These are phyloP conservation scores for Holothuria scabra DNA, from an alignment of 53 echinoderm and acorn worm genomes.

Conservation along the genomic window DNA sequence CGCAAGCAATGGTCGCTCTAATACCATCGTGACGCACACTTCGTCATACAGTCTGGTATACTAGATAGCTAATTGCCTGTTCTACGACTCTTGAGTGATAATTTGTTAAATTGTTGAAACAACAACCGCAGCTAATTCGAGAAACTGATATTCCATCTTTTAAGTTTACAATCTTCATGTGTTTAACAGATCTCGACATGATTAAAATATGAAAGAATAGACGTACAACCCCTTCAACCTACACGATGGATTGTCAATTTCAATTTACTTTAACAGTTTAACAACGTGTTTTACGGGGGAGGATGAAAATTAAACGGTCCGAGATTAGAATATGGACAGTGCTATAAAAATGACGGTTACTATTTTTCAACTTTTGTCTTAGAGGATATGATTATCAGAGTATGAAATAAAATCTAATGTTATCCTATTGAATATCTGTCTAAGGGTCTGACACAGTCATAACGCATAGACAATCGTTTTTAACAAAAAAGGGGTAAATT, in stretches of 20 bases:
- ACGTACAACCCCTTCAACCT: slow-evolving; percentile 9
- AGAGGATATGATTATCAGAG: too few species aligned
- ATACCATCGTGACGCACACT: slow-evolving; percentile 33
- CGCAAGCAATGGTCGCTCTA: slow-evolving; percentile 10
- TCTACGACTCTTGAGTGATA: slow-evolving; percentile 28
- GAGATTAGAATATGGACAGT: too few species aligned
- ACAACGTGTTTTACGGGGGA: too few species aligned
- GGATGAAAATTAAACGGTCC: too few species aligned
- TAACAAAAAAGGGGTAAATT: too few species aligned
- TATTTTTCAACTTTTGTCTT: too few species aligned
- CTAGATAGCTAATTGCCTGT: slow-evolving; percentile 30
- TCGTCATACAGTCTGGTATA: slow-evolving; percentile 6
- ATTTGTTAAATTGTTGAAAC: slow-evolving; percentile 44
- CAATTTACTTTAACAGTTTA: slow-evolving; percentile 31
- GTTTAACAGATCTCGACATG: slow-evolving; percentile 44
- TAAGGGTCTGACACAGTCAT: too few species aligned
- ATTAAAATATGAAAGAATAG: slow-evolving; percentile 37
- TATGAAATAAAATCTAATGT: too few species aligned
- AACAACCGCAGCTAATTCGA: slow-evolving; percentile 32
- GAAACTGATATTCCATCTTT: slow-evolving; percentile 43
- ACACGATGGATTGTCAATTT: slow-evolving; percentile 33
- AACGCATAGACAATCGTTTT: too few species aligned
- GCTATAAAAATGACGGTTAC: too few species aligned
- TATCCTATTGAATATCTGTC: too few species aligned
- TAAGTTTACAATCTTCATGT: slow-evolving; percentile 40